A percentile compares a stretch with the other conserved stretches of the same genome.
Conservation (phyloP, 2,797 vertebrate species). For the Sebastiscus tertius region DNA sequence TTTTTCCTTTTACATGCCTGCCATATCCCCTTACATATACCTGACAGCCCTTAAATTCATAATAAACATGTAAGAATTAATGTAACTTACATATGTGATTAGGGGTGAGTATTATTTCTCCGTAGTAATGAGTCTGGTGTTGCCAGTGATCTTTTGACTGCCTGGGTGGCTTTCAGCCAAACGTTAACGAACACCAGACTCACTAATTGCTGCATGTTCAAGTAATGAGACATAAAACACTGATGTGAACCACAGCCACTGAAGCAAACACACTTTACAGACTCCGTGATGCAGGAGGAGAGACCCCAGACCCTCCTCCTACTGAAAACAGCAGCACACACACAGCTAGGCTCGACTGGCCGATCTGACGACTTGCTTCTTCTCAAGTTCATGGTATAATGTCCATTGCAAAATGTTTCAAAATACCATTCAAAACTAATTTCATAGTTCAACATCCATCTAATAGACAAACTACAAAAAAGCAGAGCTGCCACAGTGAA, state of each 20-base stretch:
- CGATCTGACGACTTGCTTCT: neutral
- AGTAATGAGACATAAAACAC: constrained; percentile 47
- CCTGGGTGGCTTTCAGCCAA: constrained; percentile 31
- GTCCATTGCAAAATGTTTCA: neutral
- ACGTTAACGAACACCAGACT: constrained; percentile 46
- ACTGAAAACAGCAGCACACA: neutral
- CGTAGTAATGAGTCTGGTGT: neutral
- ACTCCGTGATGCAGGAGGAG: neutral
- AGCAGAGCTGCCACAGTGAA: neutral
- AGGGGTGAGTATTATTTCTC: neutral
- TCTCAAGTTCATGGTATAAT: neutral
- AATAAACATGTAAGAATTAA: neutral
- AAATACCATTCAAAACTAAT: neutral
- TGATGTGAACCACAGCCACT: constrained; percentile 33
- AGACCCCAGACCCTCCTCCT: too few species aligned
- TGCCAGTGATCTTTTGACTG: neutral
- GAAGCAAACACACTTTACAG: constrained; percentile 20
- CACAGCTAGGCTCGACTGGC: neutral
- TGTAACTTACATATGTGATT: neutral
- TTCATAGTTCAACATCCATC: neutral
- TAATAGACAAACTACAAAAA: neutral
- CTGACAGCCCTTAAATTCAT: neutral
- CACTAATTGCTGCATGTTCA: constrained; percentile 49
- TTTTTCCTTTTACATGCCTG: neutral
- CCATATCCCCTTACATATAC: neutral